Percentiles rank a stretch among this genome's conserved stretches.
These are phyloP conservation scores for Agrochola lychnidis DNA, from an alignment of 2,888 invertebrate species.

Conservation along the genomic window DNA sequence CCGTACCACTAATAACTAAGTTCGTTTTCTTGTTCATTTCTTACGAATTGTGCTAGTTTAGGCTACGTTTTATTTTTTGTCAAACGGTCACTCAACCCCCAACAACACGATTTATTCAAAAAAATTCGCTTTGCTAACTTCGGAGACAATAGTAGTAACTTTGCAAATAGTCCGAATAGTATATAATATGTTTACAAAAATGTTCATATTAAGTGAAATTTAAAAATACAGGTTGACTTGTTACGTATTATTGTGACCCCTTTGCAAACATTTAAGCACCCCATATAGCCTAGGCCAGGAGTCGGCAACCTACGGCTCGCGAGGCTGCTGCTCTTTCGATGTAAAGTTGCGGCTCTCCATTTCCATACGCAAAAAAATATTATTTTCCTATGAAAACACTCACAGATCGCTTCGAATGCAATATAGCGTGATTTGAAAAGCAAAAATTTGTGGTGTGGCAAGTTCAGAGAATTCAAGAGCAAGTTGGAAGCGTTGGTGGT, in stretches of 20 bases:
- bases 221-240: background rate
- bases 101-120: background rate
- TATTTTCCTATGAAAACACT: too few relatives aligned
- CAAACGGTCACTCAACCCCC: background rate
- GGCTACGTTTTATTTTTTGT: background rate
- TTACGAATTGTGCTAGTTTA: background rate
- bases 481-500: too few relatives aligned
- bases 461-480: too few relatives aligned
- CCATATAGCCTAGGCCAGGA: background rate
- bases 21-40: background rate
- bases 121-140: too few relatives aligned
- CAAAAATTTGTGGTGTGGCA: too few relatives aligned
- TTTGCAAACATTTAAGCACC: background rate
- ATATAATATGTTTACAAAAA: background rate
- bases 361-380: too few relatives aligned
- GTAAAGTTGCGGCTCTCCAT: too few relatives aligned
- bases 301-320: too few relatives aligned
- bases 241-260: background rate
- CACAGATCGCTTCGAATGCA: too few relatives aligned
- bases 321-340: too few relatives aligned
- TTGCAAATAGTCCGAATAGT: background rate
- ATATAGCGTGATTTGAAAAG: too few relatives aligned
- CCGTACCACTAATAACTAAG: background rate
- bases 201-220: background rate
- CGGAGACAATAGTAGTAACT: too few relatives aligned